phyloP scores from a whole-genome alignment of 2,888 invertebrate genomes.

The Caenorhabditis japonica region DNA sequence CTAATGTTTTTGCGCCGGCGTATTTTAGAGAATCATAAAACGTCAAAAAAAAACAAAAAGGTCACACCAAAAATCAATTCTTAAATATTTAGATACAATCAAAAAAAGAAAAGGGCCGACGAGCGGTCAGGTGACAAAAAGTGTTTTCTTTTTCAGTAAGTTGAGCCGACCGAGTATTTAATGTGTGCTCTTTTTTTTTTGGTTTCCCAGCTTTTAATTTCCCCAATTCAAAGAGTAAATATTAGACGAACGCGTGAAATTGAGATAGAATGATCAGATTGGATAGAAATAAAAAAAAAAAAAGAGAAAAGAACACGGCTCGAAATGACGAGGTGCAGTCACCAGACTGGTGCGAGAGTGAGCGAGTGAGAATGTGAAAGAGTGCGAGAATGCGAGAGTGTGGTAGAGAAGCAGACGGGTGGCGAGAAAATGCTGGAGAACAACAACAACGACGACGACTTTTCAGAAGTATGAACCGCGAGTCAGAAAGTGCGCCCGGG shows the following conservation, averaged over 20 bases:
- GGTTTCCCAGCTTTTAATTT: too few species aligned
- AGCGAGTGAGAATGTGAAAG: background rate
- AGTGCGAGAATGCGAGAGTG: too few species aligned
- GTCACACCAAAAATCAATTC: too few species aligned
- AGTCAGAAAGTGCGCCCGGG: too few species aligned
- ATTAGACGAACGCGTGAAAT: conserved; percentile 1
- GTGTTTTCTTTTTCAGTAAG: conserved; percentile 18
- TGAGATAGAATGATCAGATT: conserved; percentile 10
- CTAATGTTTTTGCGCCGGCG: too few species aligned
- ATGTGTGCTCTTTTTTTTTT: background rate
- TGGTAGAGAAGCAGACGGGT: background rate
- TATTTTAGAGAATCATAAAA: too few species aligned
- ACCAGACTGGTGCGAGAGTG: conserved; percentile 1
- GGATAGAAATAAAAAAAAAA: conserved; percentile 11
- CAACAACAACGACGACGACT: too few species aligned
- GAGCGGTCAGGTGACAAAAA: conserved; percentile 16
- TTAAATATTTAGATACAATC: too few species aligned
- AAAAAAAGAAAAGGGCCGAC: background rate
- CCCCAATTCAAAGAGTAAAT: conserved; percentile 10
- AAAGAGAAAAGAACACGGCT: conserved; percentile 7
- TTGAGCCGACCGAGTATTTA: conserved; percentile 28
- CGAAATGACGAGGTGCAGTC: conserved; percentile 6
- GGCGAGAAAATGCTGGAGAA: too few species aligned
- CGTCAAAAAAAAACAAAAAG: too few species aligned
- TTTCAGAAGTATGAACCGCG: too few species aligned